Conservation (phyloP, 2,113 vertebrate species). For the Ariopsis seemanni region DNA sequence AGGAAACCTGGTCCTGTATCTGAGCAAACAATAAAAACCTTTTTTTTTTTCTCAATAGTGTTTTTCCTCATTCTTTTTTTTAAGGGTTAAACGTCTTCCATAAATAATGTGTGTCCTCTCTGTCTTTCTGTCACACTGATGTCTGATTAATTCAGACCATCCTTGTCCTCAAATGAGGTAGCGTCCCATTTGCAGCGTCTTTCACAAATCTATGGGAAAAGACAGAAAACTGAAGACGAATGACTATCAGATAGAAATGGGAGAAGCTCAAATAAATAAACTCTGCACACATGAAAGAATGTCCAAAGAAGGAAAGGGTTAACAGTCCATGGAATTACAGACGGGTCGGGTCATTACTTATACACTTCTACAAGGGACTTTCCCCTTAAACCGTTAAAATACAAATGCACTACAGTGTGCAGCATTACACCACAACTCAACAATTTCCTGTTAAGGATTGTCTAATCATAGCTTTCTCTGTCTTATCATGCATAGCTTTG, state of each 20-base stretch:
- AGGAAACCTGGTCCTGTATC: not conserved
- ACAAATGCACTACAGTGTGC: constrained; percentile 31
- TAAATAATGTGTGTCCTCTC: not conserved
- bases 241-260: constrained; percentile 40
- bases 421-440: constrained; percentile 28
- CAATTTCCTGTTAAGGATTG: constrained; percentile 38
- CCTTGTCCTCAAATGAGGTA: not conserved
- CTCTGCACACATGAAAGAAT: not conserved
- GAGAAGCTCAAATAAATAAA: constrained; percentile 2
- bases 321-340: constrained; percentile 34
- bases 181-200: not conserved
- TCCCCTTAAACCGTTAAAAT: constrained; percentile 29
- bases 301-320: constrained; percentile 26
- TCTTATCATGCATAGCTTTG: not conserved
- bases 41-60: no score
- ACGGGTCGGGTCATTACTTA: constrained; percentile 36
- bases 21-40: not conserved
- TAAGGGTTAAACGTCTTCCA: not conserved
- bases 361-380: constrained; percentile 27
- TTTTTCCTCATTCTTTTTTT: not conserved
- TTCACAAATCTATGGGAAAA: constrained; percentile 21
- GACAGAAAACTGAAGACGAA: not conserved
- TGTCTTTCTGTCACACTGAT: constrained; percentile 20
- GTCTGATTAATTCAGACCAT: constrained; percentile 23
- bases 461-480: constrained; percentile 25